Evolutionary conservation across 2,113 vertebrate genomes (phyloP).

Genomic region (Leucopsar rothschildi): DNA sequence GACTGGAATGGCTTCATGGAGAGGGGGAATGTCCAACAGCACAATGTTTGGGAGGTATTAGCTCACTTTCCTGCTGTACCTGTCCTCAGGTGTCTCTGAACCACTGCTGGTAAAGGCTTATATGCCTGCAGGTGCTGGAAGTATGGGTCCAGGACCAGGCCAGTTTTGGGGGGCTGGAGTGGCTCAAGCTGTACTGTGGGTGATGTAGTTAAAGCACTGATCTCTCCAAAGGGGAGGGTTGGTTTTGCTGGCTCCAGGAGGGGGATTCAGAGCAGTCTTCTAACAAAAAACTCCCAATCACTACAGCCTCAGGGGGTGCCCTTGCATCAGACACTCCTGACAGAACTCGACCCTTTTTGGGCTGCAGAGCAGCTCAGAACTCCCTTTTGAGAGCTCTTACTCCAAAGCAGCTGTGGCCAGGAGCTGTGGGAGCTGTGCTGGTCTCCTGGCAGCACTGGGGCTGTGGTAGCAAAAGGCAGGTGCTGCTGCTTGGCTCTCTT

Average conservation of each 20-base stretch:
- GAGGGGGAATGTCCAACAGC: rapidly evolving
- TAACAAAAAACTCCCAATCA: not conserved
- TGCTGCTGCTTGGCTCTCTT: not conserved
- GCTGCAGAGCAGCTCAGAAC: not conserved
- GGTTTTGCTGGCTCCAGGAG: not conserved
- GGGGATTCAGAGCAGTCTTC: rapidly evolving
- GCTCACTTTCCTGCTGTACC: not conserved
- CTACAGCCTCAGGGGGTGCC: not conserved
- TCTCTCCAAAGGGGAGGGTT: not conserved
- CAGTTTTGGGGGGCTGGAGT: rapidly evolving
- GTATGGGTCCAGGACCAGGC: rapidly evolving
- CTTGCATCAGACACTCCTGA: not conserved
- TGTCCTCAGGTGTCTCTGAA: not conserved
- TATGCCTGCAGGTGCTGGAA: not conserved
- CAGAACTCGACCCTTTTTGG: not conserved
- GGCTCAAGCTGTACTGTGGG: not conserved
- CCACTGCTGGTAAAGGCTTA: not conserved
- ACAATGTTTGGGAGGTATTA: rapidly evolving
- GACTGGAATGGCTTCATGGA: not conserved
- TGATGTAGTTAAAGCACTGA: not conserved
- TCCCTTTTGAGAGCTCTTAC: not conserved
- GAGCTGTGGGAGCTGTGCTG: not conserved
- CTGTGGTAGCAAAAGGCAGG: not conserved
- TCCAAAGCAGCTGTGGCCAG: not conserved
- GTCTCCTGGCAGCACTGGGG: not conserved